Conservation (phyloP, 1,140 invertebrate species). For the Orussus abietinus region DNA sequence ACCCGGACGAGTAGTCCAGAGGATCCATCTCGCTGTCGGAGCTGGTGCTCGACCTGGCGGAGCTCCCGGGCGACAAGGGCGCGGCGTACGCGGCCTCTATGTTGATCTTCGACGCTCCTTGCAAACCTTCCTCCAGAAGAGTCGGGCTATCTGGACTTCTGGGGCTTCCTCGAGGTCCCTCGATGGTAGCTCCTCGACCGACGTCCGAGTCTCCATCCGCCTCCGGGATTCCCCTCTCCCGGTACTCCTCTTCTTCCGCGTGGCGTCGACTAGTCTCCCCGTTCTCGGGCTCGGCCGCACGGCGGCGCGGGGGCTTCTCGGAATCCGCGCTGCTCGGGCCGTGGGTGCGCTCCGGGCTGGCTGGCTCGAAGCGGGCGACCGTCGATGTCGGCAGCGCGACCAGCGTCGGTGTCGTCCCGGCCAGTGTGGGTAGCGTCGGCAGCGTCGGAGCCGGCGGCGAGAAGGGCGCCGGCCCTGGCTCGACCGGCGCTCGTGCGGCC, state of each 20-base stretch:
- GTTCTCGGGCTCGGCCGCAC: constrained; percentile 7
- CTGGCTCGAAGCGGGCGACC: constrained; percentile 19
- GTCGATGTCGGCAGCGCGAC: constrained; percentile 18
- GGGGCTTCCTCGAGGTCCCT: no score
- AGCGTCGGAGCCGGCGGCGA: constrained; percentile 30
- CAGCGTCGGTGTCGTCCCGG: constrained; percentile 47
- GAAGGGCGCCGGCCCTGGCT: constrained; percentile 12
- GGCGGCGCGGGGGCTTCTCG: constrained; percentile 20
- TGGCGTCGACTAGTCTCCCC: no score
- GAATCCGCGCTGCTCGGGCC: constrained; percentile 24
- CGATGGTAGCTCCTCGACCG: no score
- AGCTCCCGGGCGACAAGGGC: constrained; percentile 26
- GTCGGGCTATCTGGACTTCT: no score
- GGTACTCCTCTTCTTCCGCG: no score
- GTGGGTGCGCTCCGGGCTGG: constrained; percentile 17
- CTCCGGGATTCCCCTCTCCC: no score
- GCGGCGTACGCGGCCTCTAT: constrained; percentile 29
- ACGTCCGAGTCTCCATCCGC: no score
- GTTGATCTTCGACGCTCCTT: no score
- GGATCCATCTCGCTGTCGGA: constrained; percentile 45
- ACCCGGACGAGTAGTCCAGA: constrained; percentile 19
- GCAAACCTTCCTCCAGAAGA: no score
- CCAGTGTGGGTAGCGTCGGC: constrained; percentile 46
- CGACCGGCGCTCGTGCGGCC: constrained; percentile 22
- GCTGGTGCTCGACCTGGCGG: constrained; percentile 33